Percentiles rank a stretch among this genome's conserved stretches.
Conservation (phyloP, 2,113 vertebrate species). For the Pao palembangensis region DNA sequence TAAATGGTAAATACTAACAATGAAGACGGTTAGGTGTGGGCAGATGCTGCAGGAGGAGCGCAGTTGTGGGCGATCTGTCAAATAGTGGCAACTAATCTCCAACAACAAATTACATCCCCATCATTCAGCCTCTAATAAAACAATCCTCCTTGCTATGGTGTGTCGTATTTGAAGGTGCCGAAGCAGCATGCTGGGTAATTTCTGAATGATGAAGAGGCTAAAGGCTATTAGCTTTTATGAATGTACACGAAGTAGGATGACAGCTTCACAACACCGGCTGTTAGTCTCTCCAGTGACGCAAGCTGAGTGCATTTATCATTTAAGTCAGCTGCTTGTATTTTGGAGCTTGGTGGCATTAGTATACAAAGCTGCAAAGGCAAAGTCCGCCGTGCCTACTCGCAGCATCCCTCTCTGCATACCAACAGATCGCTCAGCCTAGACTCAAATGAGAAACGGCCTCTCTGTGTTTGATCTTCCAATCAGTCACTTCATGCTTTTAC, state of each 20-base stretch:
- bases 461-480: constrained; percentile 44
- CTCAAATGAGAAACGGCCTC: constrained; percentile 31
- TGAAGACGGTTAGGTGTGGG: constrained; percentile 64
- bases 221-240: constrained; percentile 27
- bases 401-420: constrained; percentile 51
- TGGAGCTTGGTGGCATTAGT: constrained; percentile 47
- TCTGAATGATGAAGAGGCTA: constrained; percentile 13
- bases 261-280: neutral
- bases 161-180: constrained; percentile 29
- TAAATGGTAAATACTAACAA: constrained; percentile 75
- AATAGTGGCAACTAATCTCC: constrained; percentile 57
- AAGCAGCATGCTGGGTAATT: constrained; percentile 5
- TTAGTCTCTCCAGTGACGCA: neutral
- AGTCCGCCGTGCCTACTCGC: constrained; percentile 39
- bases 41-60: constrained; percentile 51
- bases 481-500: constrained; percentile 34
- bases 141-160: constrained; percentile 34
- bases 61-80: constrained; percentile 65
- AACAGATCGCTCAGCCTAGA: constrained; percentile 48
- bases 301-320: neutral
- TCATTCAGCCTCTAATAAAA: constrained; percentile 52
- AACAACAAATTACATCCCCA: constrained; percentile 63
- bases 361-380: constrained; percentile 47
- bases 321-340: constrained; percentile 13
- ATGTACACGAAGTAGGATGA: constrained; percentile 26